A percentile compares a stretch with the other conserved stretches of the same genome.
These are phyloP conservation scores for Lepilemur septentrionalis DNA, from an alignment of 2,797 vertebrate species.

Conservation along the genomic window DNA sequence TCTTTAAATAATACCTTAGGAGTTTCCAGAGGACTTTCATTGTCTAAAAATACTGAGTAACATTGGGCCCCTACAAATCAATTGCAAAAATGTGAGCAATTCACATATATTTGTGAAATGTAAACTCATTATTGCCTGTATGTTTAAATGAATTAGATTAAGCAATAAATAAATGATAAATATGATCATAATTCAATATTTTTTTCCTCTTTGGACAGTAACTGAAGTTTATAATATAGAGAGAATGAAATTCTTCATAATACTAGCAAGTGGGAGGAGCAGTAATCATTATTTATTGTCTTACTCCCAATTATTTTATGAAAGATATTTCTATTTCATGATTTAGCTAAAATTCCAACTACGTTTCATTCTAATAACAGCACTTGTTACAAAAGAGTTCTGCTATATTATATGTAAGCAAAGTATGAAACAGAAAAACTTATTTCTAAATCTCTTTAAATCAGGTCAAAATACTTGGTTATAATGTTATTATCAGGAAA, in stretches of 20 bases:
- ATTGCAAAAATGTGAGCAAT: background rate
- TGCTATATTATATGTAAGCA: background rate
- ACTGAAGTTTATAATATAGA: background rate
- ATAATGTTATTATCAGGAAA: slow-evolving; percentile 4
- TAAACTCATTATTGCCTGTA: background rate
- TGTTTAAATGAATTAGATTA: slow-evolving; percentile 2
- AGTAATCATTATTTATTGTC: background rate
- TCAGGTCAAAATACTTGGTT: background rate
- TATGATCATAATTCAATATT: background rate
- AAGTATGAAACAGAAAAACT: background rate
- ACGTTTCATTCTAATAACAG: background rate
- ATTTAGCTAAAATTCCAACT: background rate
- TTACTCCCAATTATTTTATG: background rate
- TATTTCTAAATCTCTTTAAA: slow-evolving; percentile 41
- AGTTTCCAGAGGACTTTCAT: background rate
- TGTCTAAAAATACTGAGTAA: background rate
- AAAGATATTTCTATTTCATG: background rate
- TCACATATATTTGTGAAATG: slow-evolving; percentile 6
- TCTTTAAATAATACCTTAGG: slow-evolving; percentile 1
- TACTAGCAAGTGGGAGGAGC: background rate
- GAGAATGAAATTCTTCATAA: background rate
- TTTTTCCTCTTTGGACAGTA: background rate
- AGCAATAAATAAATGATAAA: background rate
- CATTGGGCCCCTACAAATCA: background rate
- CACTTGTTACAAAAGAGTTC: background rate